These are phyloP conservation scores for Patella caerulea DNA, from an alignment of 2,888 invertebrate genomes.

Conservation along the genomic window DNA sequence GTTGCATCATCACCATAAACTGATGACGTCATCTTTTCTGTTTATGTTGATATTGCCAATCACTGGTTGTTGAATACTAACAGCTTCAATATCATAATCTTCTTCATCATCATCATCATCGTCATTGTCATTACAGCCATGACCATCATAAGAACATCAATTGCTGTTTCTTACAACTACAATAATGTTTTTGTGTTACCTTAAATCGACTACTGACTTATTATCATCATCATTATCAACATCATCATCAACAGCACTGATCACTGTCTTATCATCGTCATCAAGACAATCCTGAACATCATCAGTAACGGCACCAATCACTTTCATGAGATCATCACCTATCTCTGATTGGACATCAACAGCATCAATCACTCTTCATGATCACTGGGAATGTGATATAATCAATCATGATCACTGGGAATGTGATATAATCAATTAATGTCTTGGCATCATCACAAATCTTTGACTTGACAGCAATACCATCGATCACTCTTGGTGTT, in stretches of 20 bases:
- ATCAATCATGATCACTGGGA: too few relatives aligned
- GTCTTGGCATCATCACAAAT: too few relatives aligned
- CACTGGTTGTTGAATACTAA: too few relatives aligned
- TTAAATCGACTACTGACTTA: too few relatives aligned
- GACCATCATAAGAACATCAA: conserved; percentile 5
- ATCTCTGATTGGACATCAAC: neutral
- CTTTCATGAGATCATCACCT: neutral
- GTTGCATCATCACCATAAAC: too few relatives aligned
- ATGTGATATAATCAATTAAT: too few relatives aligned
- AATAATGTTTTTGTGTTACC: neutral
- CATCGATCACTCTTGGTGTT: too few relatives aligned
- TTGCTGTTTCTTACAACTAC: conserved; percentile 5
- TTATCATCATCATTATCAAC: conserved; percentile 15
- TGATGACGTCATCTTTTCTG: neutral
- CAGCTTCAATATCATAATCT: too few relatives aligned
- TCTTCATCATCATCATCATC: neutral
- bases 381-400: neutral
- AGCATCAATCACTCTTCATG: neutral
- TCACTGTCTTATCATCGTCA: conserved; percentile 14
- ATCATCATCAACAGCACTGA: neutral
- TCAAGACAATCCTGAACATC: conserved; percentile 1
- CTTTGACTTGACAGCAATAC: too few relatives aligned
- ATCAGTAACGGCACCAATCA: conserved; percentile 6
- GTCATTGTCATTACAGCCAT: conserved; percentile 1
- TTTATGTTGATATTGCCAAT: too few relatives aligned